Evolutionary conservation across 2,797 vertebrate species (phyloP), one percentile per base, ranked within the genome.

Genomic region (Staurois parvus): DNA sequence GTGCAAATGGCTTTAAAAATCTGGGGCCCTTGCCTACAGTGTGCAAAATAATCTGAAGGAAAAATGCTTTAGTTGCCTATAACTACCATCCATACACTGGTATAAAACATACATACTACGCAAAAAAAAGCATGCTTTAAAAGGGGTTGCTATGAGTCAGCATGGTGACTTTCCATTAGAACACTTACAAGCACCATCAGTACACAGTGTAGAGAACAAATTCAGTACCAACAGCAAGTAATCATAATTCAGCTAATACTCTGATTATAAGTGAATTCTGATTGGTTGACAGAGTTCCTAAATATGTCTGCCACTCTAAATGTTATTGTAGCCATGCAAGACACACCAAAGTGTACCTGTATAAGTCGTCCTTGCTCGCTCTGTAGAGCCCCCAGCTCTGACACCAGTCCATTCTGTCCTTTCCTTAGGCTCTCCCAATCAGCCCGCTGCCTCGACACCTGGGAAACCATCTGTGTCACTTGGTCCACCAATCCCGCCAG

Each of bases 311-410:
- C 3, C 13, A 2, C 45, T 17, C 45, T 48, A 48, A 15, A 48
- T 48, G 13, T 48, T 48, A 48, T 15, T 17, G 19, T 19, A 52
- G 17, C 19, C 48, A 52, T 52, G 48, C 8, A 64, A 24, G n/a
- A 64, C 26, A 64, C 9, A 64, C 7, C n/a, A 24, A 24, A 26
- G 24, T 26, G 17, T 89, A 99, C 98, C 97, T 99, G 97, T 92
- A 98, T 96, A 87, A 99, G 96, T 88, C 94, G 95, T 11, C 96
- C 96, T 90, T 99, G 98, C 91, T 99, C 98, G 0, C 94, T 94
- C 93, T 98, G 97, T 90, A 99, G 93, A 7, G 97, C 90, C 11
- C 93, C 96, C 17, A 99, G 95, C 84, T 98, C 97, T 91, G 99
- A 96, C 66, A 96, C 97, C 90, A 99, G 94, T 62, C 92, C 88